Evolutionary conservation across 2,113 vertebrate genomes (phyloP), one percentile per base, ranked within the genome.

Genomic region (Alouatta palliata): DNA sequence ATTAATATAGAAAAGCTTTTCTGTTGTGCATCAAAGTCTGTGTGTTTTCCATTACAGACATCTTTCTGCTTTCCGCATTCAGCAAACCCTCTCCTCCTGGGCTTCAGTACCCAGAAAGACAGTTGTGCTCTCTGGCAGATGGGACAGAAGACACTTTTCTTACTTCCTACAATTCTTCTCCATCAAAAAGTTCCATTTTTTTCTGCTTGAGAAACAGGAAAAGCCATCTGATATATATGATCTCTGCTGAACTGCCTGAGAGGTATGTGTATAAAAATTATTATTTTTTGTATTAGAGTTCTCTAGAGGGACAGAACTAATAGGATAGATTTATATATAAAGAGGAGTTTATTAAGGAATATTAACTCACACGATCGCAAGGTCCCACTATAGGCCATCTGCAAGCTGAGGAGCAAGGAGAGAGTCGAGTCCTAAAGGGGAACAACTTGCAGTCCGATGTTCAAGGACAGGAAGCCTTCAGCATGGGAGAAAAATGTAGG

Each of bases 401-500:
- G 58, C 25, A 61, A 61, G 58, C 58, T 61, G 25, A 61, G 58
- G 25, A 61, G 10, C 58, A 12, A 61, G 23, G 58, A 61, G 23
- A 25, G 23, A 27, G 4, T 61, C 58, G 1, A 27, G 23, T 27
- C 10, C 58, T 5, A 61, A 61, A 11, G 10, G 9, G 23, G 58
- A 61, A 27, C 10, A 27, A 61, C 58, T 27, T 61, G 58, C 0
- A 61, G 58, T 61, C 1, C 1, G 9, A 61, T 61, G 10, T 61
- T 61, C 58, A 27, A 61, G 58, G 58, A 10, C 58, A 61, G 58
- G 58, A 61, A 61, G 25, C 58, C 4, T 27, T 23, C 58, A 12
- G 23, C 58, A 61, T 1, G 0, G 58, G 23, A 61, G 56, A 4
- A 4, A 25, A n/a, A n/a, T n/a, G n/a, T n/a, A n/a, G n/a, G n/a